phyloP scores from a whole-genome alignment of 2,113 vertebrate genomes.

The Thalassarche chlororhynchos region DNA sequence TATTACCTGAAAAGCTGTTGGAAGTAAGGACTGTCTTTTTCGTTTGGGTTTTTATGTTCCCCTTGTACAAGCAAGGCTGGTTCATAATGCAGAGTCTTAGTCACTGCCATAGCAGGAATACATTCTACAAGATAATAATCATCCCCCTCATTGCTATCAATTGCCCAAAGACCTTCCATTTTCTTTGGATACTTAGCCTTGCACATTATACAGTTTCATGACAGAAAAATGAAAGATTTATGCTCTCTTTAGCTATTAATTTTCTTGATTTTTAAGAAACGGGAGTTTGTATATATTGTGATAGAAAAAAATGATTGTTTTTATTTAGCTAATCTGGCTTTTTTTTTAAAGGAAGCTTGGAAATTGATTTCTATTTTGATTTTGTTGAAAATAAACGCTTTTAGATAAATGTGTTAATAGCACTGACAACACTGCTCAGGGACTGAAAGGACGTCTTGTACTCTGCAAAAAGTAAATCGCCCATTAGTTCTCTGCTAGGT shows the following conservation, averaged over 20 bases:
- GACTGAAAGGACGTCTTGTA: neutral
- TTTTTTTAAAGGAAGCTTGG: neutral
- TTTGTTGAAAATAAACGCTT: neutral
- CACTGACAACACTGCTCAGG: neutral
- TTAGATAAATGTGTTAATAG: neutral
- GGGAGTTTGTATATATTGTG: neutral
- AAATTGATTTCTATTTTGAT: neutral
- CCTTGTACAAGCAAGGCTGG: neutral
- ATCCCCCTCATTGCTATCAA: neutral
- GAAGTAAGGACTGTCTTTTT: neutral
- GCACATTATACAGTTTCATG: neutral
- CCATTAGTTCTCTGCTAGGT: neutral
- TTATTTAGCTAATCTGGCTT: neutral
- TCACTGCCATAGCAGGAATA: neutral
- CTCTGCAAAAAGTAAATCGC: neutral
- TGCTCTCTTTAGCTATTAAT: neutral
- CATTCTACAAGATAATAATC: neutral
- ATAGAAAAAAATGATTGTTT: neutral
- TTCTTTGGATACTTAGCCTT: neutral
- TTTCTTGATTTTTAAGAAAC: neutral
- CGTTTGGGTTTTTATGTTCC: neutral
- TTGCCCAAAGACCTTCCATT: neutral
- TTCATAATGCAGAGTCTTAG: neutral
- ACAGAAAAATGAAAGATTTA: neutral
- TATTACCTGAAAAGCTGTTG: neutral